Evolutionary conservation across 2,113 vertebrate genomes (phyloP), one percentile per base, ranked within the genome.

Genomic region (Oophaga pumilio): DNA sequence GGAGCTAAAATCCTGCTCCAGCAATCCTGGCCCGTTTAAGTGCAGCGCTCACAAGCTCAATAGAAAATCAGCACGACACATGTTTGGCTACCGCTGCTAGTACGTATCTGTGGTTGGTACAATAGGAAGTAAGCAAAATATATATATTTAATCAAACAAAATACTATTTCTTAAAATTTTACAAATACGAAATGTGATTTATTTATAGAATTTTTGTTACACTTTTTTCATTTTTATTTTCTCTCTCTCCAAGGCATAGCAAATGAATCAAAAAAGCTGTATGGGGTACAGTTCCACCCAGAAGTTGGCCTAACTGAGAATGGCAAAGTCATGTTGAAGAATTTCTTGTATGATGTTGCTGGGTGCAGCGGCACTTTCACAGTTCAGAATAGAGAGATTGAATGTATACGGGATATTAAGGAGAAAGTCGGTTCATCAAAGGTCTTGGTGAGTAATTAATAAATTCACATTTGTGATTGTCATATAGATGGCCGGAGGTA

Each of bases 201-300:
- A 43, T 43, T 43, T 5, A 43, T 43, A 43, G 33, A 43, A 43
- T 43, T n/a, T n/a, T n/a, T 43, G 33, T 43, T 43, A 43, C 33
- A 43, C 33, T 43, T 43, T 43, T 43, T 43, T 43, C n/a, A 43
- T 0, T 2, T 0, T 88, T 3, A 0, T 85, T 88, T 86, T 89
- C 87, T 43, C 90, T 85, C 8, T 88, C 18, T 53, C 52, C 26
- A 91, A 99, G 98, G 96, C 68, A 99, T 99, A 88, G 97, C 98
- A 77, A 99, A 99, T 0, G 98, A 99, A 89, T 97, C 98, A 62
- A 99, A 99, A 91, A 99, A 99, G 52, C 94, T 99, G 24, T 99
- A 98, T 0, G 98, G 98, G 68, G 97, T 95, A 0, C 98, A 99
- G 91, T 99, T 99, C 93, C 98, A 99, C 89, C 98, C 98, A 0